A percentile compares a stretch with the other conserved stretches of the same genome.
Evolutionary conservation across 2,888 invertebrate genomes (phyloP).

Genomic region (Leptodirus hochenwartii): DNA sequence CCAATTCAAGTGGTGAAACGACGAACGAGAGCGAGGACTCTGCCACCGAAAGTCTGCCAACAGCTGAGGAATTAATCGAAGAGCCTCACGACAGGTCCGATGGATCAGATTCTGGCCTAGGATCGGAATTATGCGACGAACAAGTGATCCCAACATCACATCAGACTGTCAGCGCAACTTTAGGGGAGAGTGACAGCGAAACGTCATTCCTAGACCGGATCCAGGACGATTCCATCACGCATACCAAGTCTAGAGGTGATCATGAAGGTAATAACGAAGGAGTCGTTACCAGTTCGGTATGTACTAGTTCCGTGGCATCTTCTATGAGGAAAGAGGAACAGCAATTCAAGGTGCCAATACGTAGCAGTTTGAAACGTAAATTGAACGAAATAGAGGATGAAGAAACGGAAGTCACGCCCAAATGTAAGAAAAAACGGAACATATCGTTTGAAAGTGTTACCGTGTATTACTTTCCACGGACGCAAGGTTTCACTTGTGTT

Average conservation of each 20-base stretch:
- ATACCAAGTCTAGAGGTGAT: constrained; percentile 7
- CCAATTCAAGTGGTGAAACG: constrained; percentile 1
- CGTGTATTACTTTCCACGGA: constrained; percentile 86
- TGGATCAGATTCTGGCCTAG: constrained; percentile 70
- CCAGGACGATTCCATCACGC: constrained; percentile 13
- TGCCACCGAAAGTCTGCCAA: constrained; percentile 39
- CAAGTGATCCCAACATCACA: constrained; percentile 20
- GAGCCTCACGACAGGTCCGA: constrained; percentile 53
- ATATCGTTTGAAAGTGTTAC: constrained; percentile 85
- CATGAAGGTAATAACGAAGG: constrained; percentile 11
- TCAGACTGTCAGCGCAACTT: constrained; percentile 16
- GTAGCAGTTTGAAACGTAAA: constrained; percentile 56
- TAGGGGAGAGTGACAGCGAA: constrained; percentile 30
- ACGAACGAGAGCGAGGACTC: constrained; percentile 29
- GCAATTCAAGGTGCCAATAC: constrained; percentile 25
- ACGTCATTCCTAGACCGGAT: constrained; percentile 31
- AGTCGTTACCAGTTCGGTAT: too few species aligned
- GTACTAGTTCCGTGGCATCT: too few species aligned
- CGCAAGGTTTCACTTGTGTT: constrained; percentile 82
- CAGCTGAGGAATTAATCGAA: constrained; percentile 35
- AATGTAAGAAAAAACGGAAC: constrained; percentile 54
- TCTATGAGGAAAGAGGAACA: too few species aligned
- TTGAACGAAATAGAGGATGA: constrained; percentile 22
- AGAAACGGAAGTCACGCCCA: constrained; percentile 28
- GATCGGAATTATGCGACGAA: constrained; percentile 54